Evolutionary conservation across 2,797 vertebrate species (phyloP), one percentile per base, ranked within the genome.

Genomic region (Gallinago solitaria): DNA sequence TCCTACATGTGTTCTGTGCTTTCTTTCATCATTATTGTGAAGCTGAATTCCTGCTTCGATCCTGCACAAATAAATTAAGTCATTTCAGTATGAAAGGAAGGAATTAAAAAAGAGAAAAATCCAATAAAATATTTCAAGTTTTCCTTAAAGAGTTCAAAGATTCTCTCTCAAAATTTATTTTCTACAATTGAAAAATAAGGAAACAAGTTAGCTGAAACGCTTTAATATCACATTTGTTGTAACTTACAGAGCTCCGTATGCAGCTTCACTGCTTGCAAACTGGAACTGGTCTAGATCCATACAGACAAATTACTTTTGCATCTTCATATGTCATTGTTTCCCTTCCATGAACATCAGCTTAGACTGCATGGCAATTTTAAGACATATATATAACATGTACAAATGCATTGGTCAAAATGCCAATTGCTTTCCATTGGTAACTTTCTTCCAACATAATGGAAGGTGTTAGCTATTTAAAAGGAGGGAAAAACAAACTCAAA

Each of bases 401-500:
- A 56, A 64, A 81, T 51, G 43, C 23, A 20, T 37, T 69, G 80
- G 67, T 83, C 89, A 76, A 92, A 89, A 90, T 56, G 51, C 71
- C 83, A 54, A 19, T 86, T 69, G 47, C 43, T 94, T 94, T 92
- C 33, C 7, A 28, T 56, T 14, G 65, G 33, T 92, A 87, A 19
- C 56, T 85, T 89, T 60, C 64, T 87, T 77, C 68, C 39, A 56
- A 28, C 2, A 2, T 27, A 93, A 75, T 25, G 27, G 64, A 54
- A 86, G 77, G 43, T 60, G 63, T 56, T 86, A 86, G 89, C 79
- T 86, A 3, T 59, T 90, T 84, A 81, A 91, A 92, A 75, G 61
- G 87, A n/a, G 87, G 41, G 41, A 33, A 54, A 87, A 93, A 9
- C 90, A 90, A 95, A 92, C 56, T 53, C 25, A 67, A 57, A 95